A percentile compares a stretch with the other conserved stretches of the same genome.
These are phyloP conservation scores for Penaeus vannamei DNA, from an alignment of 1,140 invertebrate genomes.

Conservation along the genomic window DNA sequence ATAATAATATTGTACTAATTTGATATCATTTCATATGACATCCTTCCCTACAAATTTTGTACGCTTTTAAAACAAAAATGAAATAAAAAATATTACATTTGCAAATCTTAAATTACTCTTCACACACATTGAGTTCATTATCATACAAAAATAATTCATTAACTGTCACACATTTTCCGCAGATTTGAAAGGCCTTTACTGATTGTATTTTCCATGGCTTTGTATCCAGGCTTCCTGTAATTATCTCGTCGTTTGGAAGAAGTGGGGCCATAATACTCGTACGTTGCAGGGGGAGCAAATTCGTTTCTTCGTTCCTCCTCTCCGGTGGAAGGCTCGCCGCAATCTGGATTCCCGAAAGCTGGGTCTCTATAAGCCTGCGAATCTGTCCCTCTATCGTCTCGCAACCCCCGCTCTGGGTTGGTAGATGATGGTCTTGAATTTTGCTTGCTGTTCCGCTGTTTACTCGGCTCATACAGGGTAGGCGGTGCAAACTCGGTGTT, in stretches of 20 bases:
- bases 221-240: background rate
- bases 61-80: too few relatives aligned
- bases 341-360: background rate
- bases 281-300: conserved; percentile 45
- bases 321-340: background rate
- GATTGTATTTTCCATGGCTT: conserved; percentile 31
- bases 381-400: background rate
- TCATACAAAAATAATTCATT: background rate
- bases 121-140: background rate
- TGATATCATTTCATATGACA: too few relatives aligned
- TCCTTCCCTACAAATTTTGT: too few relatives aligned
- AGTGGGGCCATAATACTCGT: conserved; percentile 48
- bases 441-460: background rate
- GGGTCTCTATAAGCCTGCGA: background rate
- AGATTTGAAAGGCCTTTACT: conserved; percentile 37
- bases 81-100: background rate
- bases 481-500: conserved; percentile 71
- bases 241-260: background rate
- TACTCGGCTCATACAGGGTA: conserved; percentile 20
- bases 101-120: background rate
- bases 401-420: background rate
- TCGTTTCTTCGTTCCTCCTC: background rate
- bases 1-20: too few relatives aligned
- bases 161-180: conserved; percentile 35
- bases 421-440: background rate